These are phyloP conservation scores for Nipponacmea schrenckii DNA, from an alignment of 2,888 invertebrate species.

Conservation along the genomic window DNA sequence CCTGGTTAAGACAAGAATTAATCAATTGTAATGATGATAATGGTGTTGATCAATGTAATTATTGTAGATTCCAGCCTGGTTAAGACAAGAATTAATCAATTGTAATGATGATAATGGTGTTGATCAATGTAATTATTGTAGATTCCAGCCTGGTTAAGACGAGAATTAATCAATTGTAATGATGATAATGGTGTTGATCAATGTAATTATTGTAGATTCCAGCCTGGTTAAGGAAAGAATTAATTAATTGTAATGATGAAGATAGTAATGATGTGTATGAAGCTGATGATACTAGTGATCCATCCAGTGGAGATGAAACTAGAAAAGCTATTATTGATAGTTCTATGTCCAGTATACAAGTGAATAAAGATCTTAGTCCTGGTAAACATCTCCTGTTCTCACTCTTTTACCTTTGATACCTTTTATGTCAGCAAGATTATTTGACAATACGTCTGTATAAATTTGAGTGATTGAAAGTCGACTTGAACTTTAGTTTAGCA, in stretches of 20 bases:
- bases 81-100: conserved; percentile 58
- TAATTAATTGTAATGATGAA: conserved; percentile 43
- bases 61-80: conserved; percentile 65
- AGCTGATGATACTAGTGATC: conserved; percentile 57
- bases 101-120: too few species aligned
- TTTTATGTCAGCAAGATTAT: not conserved
- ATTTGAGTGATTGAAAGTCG: not conserved
- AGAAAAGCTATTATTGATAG: conserved; percentile 39
- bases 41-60: too few species aligned
- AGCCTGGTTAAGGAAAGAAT: conserved; percentile 61
- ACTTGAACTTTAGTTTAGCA: too few species aligned
- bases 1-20: conserved; percentile 62
- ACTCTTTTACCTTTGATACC: not conserved
- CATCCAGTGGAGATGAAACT: conserved; percentile 36
- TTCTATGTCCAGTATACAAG: conserved; percentile 62
- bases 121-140: too few species aligned
- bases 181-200: conserved; percentile 48
- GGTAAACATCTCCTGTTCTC: not conserved
- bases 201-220: conserved; percentile 60
- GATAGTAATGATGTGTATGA: conserved; percentile 45
- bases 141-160: too few species aligned
- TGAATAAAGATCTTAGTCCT: conserved; percentile 54
- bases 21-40: too few species aligned
- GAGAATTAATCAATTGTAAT: too few species aligned
- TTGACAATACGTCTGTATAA: not conserved